Evolutionary conservation across 2,797 vertebrate species (phyloP).

Genomic region (Gambusia yucatana): DNA sequence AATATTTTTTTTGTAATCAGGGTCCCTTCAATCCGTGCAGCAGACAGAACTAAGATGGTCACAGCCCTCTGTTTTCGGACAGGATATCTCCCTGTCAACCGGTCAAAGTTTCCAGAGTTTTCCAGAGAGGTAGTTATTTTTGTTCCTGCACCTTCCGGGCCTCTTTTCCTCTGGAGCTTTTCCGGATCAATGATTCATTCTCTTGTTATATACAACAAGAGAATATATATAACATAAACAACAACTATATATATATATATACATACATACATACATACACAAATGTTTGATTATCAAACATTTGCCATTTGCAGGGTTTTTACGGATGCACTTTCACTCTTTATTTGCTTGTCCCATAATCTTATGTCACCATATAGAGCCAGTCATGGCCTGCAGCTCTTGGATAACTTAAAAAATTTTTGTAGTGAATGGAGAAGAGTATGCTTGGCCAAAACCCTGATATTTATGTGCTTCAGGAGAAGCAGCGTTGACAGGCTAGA

Average conservation of each 20-base stretch:
- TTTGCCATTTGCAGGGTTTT: not conserved
- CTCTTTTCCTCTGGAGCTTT: constrained; percentile 44
- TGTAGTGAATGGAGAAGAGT: constrained; percentile 8
- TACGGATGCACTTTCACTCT: not conserved
- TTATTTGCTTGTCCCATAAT: constrained; percentile 14
- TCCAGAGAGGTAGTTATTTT: constrained; percentile 14
- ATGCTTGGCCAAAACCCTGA: constrained; percentile 25
- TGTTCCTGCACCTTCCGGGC: constrained; percentile 23
- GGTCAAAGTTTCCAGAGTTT: constrained; percentile 17
- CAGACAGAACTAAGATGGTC: constrained; percentile 1
- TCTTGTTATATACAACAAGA: constrained; percentile 13
- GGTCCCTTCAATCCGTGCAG: constrained; percentile 16
- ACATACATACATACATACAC: not conserved
- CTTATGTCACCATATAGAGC: constrained; percentile 11
- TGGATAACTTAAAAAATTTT: constrained; percentile 14
- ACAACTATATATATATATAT: not conserved
- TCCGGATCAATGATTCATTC: constrained; percentile 51
- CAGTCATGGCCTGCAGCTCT: constrained; percentile 9
- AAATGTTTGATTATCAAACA: not conserved
- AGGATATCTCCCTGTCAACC: constrained; percentile 16
- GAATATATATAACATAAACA: too few species aligned
- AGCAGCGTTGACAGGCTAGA: constrained; percentile 45
- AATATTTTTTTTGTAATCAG: constrained; percentile 11
- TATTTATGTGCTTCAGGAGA: constrained; percentile 48
- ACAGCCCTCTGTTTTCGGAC: not conserved